Evolutionary conservation across 64 coral and sea anemone genomes (phyloP).

Genomic region (Platygyra sinensis): DNA sequence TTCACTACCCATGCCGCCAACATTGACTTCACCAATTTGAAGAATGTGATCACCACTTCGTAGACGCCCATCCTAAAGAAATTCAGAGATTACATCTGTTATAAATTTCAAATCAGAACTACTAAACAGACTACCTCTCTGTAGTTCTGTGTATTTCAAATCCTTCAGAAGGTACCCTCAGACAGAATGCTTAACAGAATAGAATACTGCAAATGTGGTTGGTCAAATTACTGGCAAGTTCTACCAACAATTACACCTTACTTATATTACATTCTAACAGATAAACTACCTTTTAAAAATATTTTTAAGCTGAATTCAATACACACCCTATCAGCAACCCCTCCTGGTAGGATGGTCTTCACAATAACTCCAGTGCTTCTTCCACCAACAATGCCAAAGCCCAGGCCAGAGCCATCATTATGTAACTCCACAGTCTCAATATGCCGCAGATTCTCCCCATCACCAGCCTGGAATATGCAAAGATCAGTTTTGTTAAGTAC

Average conservation of each 20-base stretch:
- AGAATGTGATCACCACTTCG: constrained; percentile 94
- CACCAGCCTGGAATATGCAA: constrained; percentile 44
- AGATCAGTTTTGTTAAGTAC: background rate
- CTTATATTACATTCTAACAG: no score
- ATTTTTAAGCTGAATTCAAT: background rate
- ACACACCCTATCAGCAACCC: constrained; percentile 89
- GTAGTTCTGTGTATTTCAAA: no score
- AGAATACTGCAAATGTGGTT: no score
- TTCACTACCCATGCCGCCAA: constrained; percentile 96
- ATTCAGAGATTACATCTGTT: background rate
- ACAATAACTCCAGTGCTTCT: constrained; percentile 92
- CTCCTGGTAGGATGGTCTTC: constrained; percentile 95
- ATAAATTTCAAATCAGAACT: no score
- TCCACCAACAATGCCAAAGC: constrained; percentile 97
- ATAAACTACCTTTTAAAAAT: background rate
- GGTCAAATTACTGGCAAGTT: no score
- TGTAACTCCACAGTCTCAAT: constrained; percentile 93
- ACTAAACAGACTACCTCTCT: no score
- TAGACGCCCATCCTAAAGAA: constrained; percentile 78
- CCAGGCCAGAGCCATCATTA: constrained; percentile 95
- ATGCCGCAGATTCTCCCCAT: constrained; percentile 83
- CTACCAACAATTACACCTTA: no score
- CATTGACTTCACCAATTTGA: constrained; percentile 96
- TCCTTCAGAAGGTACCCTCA: no score
- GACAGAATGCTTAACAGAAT: no score